These are phyloP conservation scores for Drosophila engyochracea DNA, from an alignment of 2,888 invertebrate genomes.

Conservation along the genomic window DNA sequence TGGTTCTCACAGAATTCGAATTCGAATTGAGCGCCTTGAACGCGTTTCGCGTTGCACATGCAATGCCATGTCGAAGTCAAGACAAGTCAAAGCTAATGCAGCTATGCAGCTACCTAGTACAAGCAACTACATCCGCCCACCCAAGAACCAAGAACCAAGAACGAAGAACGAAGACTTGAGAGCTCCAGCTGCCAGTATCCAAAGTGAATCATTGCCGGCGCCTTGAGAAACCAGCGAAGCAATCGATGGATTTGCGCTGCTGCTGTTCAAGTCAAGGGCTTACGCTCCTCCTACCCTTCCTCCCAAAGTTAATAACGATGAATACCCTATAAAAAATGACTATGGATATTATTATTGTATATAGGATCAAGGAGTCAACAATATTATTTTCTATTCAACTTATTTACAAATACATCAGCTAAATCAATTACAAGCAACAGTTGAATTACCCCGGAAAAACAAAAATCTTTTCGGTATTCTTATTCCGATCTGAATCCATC, in stretches of 20 bases:
- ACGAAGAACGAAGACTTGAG: slow-evolving; percentile 3
- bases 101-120: slow-evolving; percentile 4
- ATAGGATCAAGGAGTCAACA: not conserved
- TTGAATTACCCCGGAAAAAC: too few species aligned
- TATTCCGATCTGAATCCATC: not conserved
- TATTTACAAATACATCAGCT: too few species aligned
- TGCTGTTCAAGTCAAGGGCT: slow-evolving; percentile 45
- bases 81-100: slow-evolving; percentile 27
- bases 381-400: not conserved
- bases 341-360: not conserved
- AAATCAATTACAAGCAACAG: too few species aligned
- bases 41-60: slow-evolving; percentile 57
- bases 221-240: slow-evolving; percentile 59
- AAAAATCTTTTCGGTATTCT: too few species aligned
- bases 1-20: slow-evolving; percentile 31
- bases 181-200: slow-evolving; percentile 48
- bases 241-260: slow-evolving; percentile 42
- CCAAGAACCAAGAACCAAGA: not conserved
- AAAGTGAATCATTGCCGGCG: slow-evolving; percentile 44
- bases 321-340: slow-evolving; percentile 1
- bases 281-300: slow-evolving; percentile 38
- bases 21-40: slow-evolving; percentile 35
- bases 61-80: slow-evolving; percentile 56
- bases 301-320: slow-evolving; percentile 44
- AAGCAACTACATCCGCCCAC: slow-evolving; percentile 43